Evolutionary conservation across 64 coral and sea anemone species (phyloP), one percentile per base, ranked within the genome.

Genomic region (Dendronephthya gigantea): DNA sequence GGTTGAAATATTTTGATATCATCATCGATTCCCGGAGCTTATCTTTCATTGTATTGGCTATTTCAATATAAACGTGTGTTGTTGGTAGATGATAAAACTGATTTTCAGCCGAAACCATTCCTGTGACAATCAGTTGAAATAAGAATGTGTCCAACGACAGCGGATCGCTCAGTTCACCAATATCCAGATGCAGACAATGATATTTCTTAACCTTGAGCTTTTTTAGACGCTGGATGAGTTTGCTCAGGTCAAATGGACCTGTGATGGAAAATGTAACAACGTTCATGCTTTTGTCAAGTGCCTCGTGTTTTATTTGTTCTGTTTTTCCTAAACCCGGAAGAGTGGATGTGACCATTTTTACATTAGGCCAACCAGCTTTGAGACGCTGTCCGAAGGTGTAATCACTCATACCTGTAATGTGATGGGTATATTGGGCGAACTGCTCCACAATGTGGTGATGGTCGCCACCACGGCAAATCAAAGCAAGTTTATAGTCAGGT

Each of bases 401-500:
- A 33, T 93, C 89, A 12, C 90, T 81, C 86, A 96, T 92, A 13
- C 94, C 94, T 75, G 84, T 79, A 47, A 90, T 51, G 51, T 96
- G 88, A 65, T 90, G 89, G 11, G 85, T 68, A 12, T 48, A 66
- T 43, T 90, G 56, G 2, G 89, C 75, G 82, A 96, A 96, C 34
- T 93, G 88, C 85, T 96, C 94, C 7, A 75, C 91, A 48, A 96
- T 89, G 40, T 96, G 94, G 81, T 96, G 88, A 82, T 96, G 94
- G 40, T 66, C 29, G 17, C 94, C 94, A 32, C 94, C 91, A 47
- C 94, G 84, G 50, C 94, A 96, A 90, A 96, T 70, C 40, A 96
- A 65, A 35, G 89, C 79, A 4, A 96, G 86, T 37, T 75, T 87
- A n/a, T 90, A 96, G 30, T 83, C 32, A n/a, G n/a, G n/a, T n/a